These are phyloP conservation scores for Ecliptopera silaceata DNA, from an alignment of 2,888 invertebrate species.

Conservation along the genomic window DNA sequence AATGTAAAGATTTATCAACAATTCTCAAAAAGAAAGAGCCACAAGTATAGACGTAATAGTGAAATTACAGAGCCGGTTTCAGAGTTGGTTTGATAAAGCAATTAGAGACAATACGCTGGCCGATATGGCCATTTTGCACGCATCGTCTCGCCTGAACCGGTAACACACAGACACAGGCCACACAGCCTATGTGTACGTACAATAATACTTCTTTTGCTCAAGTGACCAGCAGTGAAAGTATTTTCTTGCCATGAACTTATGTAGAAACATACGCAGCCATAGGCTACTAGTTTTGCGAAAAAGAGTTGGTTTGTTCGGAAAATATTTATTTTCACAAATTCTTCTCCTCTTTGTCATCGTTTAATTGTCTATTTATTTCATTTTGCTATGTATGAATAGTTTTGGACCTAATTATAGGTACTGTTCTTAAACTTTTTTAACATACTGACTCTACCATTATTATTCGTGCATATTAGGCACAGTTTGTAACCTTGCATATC, in stretches of 20 bases:
- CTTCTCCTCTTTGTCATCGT: too few species aligned
- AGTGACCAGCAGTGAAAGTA: conserved; percentile 43
- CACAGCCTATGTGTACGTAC: neutral
- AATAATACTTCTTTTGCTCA: neutral
- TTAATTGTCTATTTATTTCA: too few species aligned
- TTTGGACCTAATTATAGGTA: too few species aligned
- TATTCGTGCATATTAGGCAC: too few species aligned
- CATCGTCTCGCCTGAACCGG: too few species aligned
- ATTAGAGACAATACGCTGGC: conserved; percentile 14
- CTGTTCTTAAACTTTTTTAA: neutral
- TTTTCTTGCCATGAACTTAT: conserved; percentile 2
- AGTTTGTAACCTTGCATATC: neutral
- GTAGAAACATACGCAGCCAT: neutral
- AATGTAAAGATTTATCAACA: too few species aligned
- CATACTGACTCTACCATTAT: neutral
- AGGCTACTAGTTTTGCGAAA: neutral
- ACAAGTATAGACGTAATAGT: neutral
- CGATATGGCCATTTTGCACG: conserved; percentile 12
- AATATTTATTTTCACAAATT: too few species aligned
- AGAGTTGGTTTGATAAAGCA: conserved; percentile 7
- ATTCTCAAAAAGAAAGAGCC: too few species aligned
- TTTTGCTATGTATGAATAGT: too few species aligned
- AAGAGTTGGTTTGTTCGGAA: too few species aligned
- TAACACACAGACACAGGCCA: too few species aligned
- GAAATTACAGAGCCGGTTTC: conserved; percentile 6